phyloP scores from a whole-genome alignment of 1,140 invertebrate species.

The Conus betulinus region DNA sequence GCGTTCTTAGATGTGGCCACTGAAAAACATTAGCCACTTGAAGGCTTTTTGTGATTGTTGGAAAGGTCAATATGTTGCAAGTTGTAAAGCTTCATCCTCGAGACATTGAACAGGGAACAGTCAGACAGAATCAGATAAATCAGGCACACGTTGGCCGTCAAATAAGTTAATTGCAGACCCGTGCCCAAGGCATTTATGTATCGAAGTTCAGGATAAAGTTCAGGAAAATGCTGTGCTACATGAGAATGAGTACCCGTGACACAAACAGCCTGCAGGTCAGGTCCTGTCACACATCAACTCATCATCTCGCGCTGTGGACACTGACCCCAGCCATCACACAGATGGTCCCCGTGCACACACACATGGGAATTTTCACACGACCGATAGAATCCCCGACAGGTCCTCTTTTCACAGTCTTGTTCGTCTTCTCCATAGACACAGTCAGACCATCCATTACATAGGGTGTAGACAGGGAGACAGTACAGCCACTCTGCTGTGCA shows the following conservation, averaged over 20 bases:
- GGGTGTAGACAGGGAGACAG: no score
- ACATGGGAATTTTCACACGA: constrained; percentile 13
- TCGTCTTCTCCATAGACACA: no score
- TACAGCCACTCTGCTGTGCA: no score
- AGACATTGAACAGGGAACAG: constrained; percentile 7
- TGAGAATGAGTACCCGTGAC: not conserved
- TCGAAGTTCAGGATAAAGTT: not conserved
- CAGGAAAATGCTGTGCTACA: not conserved
- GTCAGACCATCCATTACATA: no score
- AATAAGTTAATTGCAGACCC: not conserved
- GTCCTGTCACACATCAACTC: no score
- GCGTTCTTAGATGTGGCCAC: constrained; percentile 19
- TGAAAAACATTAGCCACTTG: not conserved
- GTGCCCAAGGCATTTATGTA: not conserved
- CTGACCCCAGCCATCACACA: no score
- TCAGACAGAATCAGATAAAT: not conserved
- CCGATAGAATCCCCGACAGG: constrained; percentile 38
- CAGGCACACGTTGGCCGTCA: not conserved
- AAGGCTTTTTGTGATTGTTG: constrained; percentile 19
- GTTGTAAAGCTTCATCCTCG: not conserved
- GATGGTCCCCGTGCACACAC: constrained; percentile 14
- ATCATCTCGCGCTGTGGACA: no score
- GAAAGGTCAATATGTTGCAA: constrained; percentile 24
- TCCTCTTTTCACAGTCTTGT: not conserved
- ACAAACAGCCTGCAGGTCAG: constrained; percentile 47